Percentiles rank a stretch among this genome's conserved stretches.
Evolutionary conservation across 2,888 invertebrate species (phyloP).

Genomic region (Papilio protenor): DNA sequence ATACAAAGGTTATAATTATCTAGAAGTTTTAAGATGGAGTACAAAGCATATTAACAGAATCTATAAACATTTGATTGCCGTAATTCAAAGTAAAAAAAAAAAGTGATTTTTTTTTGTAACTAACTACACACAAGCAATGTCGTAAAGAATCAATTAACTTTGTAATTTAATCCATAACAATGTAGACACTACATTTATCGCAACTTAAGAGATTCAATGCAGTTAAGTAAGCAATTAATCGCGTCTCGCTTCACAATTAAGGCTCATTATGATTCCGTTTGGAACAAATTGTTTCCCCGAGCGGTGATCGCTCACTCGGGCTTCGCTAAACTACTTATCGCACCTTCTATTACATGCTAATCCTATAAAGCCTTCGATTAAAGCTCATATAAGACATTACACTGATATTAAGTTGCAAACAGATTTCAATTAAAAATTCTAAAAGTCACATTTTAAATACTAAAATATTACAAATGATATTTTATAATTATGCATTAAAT

Average conservation of each 20-base stretch:
- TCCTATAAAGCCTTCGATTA: background rate
- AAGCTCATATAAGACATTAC: background rate
- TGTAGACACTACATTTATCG: background rate
- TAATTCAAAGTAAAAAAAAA: no score
- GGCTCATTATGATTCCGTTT: slow-evolving; percentile 23
- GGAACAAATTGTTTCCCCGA: slow-evolving; percentile 10
- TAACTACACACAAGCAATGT: background rate
- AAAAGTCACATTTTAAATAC: background rate
- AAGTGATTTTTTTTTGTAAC: no score
- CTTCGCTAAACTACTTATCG: slow-evolving; percentile 7
- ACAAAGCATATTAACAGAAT: no score
- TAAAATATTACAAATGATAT: background rate
- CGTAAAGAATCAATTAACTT: background rate
- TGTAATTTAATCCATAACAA: background rate
- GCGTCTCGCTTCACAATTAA: slow-evolving; percentile 19
- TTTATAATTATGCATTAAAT: background rate
- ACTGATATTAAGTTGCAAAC: background rate
- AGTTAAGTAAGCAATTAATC: slow-evolving; percentile 18
- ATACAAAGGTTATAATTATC: no score
- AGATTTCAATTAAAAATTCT: background rate
- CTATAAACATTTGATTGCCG: no score
- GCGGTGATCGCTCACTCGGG: slow-evolving; percentile 10
- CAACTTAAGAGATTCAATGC: background rate
- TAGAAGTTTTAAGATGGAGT: no score
- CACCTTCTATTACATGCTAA: background rate